These are phyloP conservation scores for Notamacropus eugenii DNA, from an alignment of 2,797 vertebrate species.

Conservation along the genomic window DNA sequence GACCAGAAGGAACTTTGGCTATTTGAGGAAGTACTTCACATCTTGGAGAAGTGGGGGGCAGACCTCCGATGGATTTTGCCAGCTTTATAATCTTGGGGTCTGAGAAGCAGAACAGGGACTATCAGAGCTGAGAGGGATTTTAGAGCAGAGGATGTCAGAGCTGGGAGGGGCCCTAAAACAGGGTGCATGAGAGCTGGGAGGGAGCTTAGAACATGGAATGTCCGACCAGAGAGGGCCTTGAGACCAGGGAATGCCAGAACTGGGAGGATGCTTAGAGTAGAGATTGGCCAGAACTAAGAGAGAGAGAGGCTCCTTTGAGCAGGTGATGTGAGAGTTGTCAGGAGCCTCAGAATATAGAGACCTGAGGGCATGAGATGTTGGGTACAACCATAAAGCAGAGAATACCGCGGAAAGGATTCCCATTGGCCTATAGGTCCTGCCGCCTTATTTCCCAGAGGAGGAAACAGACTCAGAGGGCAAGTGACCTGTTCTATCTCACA, in stretches of 20 bases:
- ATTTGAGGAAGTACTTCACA: neutral
- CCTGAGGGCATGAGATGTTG: neutral
- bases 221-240: too few relatives aligned
- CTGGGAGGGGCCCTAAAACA: too few relatives aligned
- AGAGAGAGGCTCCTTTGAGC: neutral
- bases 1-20: neutral
- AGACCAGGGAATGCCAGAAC: neutral
- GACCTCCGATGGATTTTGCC: neutral
- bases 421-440: neutral
- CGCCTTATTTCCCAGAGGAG: accelerated
- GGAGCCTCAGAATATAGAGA: neutral
- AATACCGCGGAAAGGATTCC: neutral
- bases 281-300: neutral
- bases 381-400: neutral
- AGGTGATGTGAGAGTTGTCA: neutral
- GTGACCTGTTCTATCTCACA: neutral
- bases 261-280: neutral
- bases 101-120: neutral
- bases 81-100: neutral
- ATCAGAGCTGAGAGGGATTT: too few relatives aligned
- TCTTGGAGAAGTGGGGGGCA: neutral
- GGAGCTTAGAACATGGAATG: too few relatives aligned
- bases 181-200: too few relatives aligned
- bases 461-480: neutral
- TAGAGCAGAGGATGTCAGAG: neutral